Conservation (phyloP, 1,140 invertebrate species). For the Ooceraea biroi region DNA sequence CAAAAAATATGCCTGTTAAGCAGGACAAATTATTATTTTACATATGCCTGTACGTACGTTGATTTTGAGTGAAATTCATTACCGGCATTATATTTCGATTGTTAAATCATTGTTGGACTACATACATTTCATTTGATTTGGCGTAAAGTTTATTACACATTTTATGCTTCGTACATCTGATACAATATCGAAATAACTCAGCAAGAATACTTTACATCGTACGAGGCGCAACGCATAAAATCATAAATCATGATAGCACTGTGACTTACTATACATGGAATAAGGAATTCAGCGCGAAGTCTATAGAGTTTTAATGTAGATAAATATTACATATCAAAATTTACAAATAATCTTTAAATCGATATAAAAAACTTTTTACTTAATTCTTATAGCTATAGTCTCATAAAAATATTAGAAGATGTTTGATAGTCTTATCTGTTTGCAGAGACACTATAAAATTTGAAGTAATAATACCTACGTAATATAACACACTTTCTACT, state of each 20-base stretch:
- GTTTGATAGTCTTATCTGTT: slow-evolving; percentile 65
- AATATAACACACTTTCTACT: slow-evolving; percentile 61
- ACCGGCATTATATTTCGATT: slow-evolving; percentile 23
- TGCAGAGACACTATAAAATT: slow-evolving; percentile 62
- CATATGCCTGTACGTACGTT: not conserved
- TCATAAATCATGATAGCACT: slow-evolving; percentile 37
- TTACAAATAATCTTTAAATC: slow-evolving; percentile 74
- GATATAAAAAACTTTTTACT: slow-evolving; percentile 71
- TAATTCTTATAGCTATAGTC: slow-evolving; percentile 59
- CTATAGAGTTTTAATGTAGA: slow-evolving; percentile 46
- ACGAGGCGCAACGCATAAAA: slow-evolving; percentile 30
- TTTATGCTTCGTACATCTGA: not conserved
- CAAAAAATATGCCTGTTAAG: slow-evolving; percentile 15
- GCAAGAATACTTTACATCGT: not conserved
- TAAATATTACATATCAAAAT: slow-evolving; percentile 69
- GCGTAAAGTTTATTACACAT: slow-evolving; percentile 13
- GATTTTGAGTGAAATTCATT: slow-evolving; percentile 3
- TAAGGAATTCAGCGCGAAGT: slow-evolving; percentile 35
- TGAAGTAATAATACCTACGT: slow-evolving; percentile 52
- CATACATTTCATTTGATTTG: not conserved
- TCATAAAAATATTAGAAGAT: slow-evolving; percentile 70
- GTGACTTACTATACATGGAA: slow-evolving; percentile 24
- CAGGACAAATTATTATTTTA: slow-evolving; percentile 38
- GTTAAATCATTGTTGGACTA: not conserved
- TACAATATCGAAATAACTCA: slow-evolving; percentile 19